A percentile compares a stretch with the other conserved stretches of the same genome.
phyloP scores from a whole-genome alignment of 2,888 invertebrate genomes.

The Cephus rjabovi region DNA sequence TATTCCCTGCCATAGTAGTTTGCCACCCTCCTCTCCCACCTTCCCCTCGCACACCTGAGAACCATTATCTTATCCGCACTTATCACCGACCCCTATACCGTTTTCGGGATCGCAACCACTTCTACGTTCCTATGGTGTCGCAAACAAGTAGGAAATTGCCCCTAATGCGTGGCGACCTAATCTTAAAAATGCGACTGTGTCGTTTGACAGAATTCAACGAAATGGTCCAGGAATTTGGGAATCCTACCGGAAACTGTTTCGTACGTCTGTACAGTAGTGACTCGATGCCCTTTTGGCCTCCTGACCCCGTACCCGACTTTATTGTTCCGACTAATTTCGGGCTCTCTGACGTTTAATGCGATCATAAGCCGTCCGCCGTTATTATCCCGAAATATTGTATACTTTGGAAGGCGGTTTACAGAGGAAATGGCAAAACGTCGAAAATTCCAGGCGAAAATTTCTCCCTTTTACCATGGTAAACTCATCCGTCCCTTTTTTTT shows the following conservation, averaged over 20 bases:
- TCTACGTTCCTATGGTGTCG: background rate
- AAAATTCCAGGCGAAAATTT: background rate
- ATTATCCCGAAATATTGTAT: background rate
- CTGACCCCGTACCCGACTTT: background rate
- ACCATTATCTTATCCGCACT: too few species aligned
- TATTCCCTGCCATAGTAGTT: background rate
- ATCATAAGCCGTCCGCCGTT: background rate
- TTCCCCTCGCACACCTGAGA: too few species aligned
- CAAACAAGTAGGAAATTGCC: background rate
- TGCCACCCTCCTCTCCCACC: background rate
- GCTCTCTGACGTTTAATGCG: background rate
- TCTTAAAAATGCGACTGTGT: background rate
- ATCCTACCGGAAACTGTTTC: background rate
- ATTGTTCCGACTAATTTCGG: constrained; percentile 1
- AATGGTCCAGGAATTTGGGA: background rate
- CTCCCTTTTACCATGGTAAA: background rate
- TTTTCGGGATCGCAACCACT: background rate
- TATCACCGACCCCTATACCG: background rate
- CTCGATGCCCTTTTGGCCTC: background rate
- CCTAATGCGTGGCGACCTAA: background rate
- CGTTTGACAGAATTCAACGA: too few species aligned
- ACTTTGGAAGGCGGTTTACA: background rate
- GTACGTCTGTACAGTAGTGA: background rate
- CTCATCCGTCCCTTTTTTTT: background rate
- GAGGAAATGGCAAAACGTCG: background rate